Evolutionary conservation across 2,888 invertebrate species (phyloP).

Genomic region (Pristionchus arcanus): DNA sequence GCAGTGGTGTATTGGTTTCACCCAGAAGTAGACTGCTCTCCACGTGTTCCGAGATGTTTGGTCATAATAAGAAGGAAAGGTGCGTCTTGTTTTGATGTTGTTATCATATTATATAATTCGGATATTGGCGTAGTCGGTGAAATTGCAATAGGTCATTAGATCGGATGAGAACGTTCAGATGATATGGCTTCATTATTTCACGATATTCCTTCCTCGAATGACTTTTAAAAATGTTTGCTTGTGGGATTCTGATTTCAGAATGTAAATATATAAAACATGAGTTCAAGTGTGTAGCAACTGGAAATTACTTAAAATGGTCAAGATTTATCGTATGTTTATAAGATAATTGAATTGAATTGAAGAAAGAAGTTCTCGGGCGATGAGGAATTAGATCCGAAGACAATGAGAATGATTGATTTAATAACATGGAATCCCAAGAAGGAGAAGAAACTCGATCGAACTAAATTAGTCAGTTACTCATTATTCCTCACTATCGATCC

Average conservation of each 20-base stretch:
- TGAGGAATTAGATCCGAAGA: slow-evolving; percentile 56
- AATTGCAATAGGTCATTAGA: no score
- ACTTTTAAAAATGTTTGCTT: neutral
- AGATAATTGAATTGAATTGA: neutral
- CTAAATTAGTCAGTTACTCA: slow-evolving; percentile 13
- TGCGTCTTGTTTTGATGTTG: neutral
- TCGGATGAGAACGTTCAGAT: no score
- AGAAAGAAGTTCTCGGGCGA: slow-evolving; percentile 48
- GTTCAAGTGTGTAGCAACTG: no score
- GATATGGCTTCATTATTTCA: no score
- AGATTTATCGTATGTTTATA: no score
- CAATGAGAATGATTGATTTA: slow-evolving; percentile 56
- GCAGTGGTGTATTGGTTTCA: neutral
- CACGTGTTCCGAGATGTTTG: neutral
- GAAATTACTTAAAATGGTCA: no score
- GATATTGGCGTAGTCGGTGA: no score
- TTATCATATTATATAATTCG: no score
- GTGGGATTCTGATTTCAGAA: no score
- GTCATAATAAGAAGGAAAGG: slow-evolving; percentile 10
- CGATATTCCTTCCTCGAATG: no score
- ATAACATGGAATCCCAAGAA: slow-evolving; percentile 54
- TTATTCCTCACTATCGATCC: neutral
- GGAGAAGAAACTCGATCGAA: slow-evolving; percentile 48
- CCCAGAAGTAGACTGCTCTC: slow-evolving; percentile 24
- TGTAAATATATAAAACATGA: neutral